A percentile compares a stretch with the other conserved stretches of the same genome.
Conservation (phyloP, 2,113 vertebrate species). For the Pipa parva region DNA sequence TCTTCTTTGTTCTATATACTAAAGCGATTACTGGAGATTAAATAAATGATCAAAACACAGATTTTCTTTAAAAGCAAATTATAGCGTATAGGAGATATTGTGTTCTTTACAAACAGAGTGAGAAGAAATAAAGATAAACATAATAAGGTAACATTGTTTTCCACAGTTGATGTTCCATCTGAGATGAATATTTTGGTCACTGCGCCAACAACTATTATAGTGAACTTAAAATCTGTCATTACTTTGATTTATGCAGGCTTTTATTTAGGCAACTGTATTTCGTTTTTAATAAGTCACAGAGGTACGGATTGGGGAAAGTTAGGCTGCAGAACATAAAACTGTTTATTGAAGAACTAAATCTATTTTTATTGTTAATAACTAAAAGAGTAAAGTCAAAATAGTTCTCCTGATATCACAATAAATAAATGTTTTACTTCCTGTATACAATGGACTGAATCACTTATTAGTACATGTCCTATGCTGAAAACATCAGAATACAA, state of each 20-base stretch:
- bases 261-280: slow-evolving; percentile 33
- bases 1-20: slow-evolving; percentile 49
- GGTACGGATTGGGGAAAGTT: slow-evolving; percentile 24
- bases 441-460: background rate
- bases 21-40: background rate
- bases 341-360: slow-evolving; percentile 36
- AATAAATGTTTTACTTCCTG: background rate
- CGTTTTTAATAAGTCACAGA: slow-evolving; percentile 32
- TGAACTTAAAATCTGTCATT: slow-evolving; percentile 17
- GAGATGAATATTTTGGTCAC: slow-evolving; percentile 12
- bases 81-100: background rate
- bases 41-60: no score
- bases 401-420: slow-evolving; percentile 11
- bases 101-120: no score
- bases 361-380: slow-evolving; percentile 33
- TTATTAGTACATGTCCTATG: no score
- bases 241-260: slow-evolving; percentile 23
- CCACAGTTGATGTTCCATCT: slow-evolving; percentile 6
- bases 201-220: slow-evolving; percentile 11
- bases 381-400: slow-evolving; percentile 2
- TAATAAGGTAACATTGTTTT: background rate
- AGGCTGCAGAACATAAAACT: slow-evolving; percentile 28
- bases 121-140: background rate
- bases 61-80: no score
- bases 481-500: no score